Percentiles rank a stretch among this genome's conserved stretches.
These are phyloP conservation scores for Drosophila sordidula DNA, from an alignment of 2,888 invertebrate species.

Conservation along the genomic window DNA sequence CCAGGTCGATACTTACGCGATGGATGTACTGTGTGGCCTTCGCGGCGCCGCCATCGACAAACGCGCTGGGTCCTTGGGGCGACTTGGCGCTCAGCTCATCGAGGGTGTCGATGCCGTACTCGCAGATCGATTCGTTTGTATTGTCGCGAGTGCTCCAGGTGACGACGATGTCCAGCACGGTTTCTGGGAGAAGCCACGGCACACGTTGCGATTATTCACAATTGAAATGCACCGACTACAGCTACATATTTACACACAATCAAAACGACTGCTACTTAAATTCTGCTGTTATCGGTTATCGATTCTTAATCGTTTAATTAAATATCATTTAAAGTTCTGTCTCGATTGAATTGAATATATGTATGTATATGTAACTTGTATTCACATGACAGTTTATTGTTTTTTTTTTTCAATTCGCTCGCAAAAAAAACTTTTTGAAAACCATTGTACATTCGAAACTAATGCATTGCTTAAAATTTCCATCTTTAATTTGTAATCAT, in stretches of 20 bases:
- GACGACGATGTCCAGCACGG: conserved; percentile 89
- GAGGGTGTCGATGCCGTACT: conserved; percentile 89
- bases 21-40: conserved; percentile 91
- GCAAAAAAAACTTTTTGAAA: too few species aligned
- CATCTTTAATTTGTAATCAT: too few species aligned
- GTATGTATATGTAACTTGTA: too few species aligned
- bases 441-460: too few species aligned
- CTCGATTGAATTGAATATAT: neutral
- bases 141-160: conserved; percentile 93
- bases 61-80: conserved; percentile 87
- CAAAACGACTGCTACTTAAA: neutral
- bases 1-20: conserved; percentile 86
- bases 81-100: conserved; percentile 84
- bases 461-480: too few species aligned
- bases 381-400: too few species aligned
- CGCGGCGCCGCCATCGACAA: conserved; percentile 90
- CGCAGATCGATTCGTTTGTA: conserved; percentile 89
- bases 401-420: too few species aligned
- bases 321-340: too few species aligned
- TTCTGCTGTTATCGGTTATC: neutral
- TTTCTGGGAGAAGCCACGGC: conserved; percentile 85
- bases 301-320: neutral
- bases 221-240: conserved; percentile 1
- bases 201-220: conserved; percentile 42
- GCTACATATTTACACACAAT: conserved; percentile 2